Evolutionary conservation across 2,113 vertebrate species (phyloP).

Genomic region (Tautogolabrus adspersus): DNA sequence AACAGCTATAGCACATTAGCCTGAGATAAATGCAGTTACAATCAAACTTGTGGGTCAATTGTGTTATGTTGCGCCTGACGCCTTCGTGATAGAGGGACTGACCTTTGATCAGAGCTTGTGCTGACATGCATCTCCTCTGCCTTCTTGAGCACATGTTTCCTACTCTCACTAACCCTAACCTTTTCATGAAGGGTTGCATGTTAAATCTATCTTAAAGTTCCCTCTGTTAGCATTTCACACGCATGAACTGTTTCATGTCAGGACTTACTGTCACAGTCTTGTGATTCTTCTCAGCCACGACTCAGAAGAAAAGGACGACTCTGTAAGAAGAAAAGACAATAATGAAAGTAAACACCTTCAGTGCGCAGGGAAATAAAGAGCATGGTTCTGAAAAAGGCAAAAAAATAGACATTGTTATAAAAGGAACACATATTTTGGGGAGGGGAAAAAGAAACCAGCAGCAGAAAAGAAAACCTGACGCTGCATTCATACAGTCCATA

Average conservation of each 20-base stretch:
- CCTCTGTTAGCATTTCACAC: background rate
- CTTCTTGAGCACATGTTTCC: background rate
- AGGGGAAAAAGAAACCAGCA: background rate
- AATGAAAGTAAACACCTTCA: slow-evolving; percentile 6
- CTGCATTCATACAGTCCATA: too few relatives aligned
- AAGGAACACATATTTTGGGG: background rate
- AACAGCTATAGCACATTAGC: background rate
- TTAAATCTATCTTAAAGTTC: slow-evolving; percentile 3
- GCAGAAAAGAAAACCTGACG: background rate
- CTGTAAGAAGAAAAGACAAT: slow-evolving; percentile 32
- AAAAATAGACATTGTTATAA: background rate
- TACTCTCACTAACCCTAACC: background rate
- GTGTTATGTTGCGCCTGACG: background rate
- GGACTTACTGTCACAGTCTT: slow-evolving; percentile 71
- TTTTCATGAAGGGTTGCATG: background rate
- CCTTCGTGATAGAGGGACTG: background rate
- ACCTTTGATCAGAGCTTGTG: slow-evolving; percentile 7
- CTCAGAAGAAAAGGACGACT: slow-evolving; percentile 48
- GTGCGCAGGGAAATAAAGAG: background rate
- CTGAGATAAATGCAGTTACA: background rate
- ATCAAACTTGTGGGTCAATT: background rate
- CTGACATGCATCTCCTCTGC: background rate
- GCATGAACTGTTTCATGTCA: background rate
- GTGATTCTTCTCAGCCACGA: slow-evolving; percentile 64
- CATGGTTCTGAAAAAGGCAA: background rate